Percentiles rank a stretch among this genome's conserved stretches.
phyloP scores from a whole-genome alignment of 2,797 vertebrate species.

The Allobates femoralis region DNA sequence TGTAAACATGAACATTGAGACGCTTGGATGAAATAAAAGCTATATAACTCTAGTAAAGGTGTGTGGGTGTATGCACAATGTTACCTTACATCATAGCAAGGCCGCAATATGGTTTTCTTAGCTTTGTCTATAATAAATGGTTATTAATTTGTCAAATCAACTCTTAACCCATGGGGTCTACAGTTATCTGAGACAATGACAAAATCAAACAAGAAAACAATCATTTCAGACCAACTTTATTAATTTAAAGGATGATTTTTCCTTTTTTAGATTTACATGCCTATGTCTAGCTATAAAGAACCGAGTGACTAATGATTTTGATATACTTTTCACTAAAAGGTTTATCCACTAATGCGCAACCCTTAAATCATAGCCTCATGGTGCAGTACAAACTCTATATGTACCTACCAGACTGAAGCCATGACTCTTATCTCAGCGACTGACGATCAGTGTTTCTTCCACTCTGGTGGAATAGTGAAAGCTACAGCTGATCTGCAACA shows the following conservation, averaged over 20 bases:
- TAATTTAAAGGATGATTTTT: background rate
- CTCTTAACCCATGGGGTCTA: too few species aligned
- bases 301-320: background rate
- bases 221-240: too few species aligned
- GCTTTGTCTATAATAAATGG: background rate
- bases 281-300: background rate
- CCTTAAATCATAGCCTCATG: too few species aligned
- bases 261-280: background rate
- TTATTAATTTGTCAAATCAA: background rate
- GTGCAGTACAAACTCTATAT: too few species aligned
- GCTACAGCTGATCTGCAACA: too few species aligned
- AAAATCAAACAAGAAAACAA: too few species aligned
- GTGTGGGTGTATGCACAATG: conserved; percentile 50
- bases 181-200: too few species aligned
- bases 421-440: too few species aligned
- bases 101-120: conserved; percentile 23
- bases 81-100: conserved; percentile 41
- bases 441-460: too few species aligned
- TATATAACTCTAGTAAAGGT: conserved; percentile 68
- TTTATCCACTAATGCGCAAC: too few species aligned
- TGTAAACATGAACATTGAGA: conserved; percentile 86
- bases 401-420: too few species aligned
- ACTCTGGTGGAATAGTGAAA: too few species aligned
- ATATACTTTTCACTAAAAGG: background rate
- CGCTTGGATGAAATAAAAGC: conserved; percentile 77